phyloP scores from a whole-genome alignment of 2,888 invertebrate genomes.

The Podotricha telesiphe region DNA sequence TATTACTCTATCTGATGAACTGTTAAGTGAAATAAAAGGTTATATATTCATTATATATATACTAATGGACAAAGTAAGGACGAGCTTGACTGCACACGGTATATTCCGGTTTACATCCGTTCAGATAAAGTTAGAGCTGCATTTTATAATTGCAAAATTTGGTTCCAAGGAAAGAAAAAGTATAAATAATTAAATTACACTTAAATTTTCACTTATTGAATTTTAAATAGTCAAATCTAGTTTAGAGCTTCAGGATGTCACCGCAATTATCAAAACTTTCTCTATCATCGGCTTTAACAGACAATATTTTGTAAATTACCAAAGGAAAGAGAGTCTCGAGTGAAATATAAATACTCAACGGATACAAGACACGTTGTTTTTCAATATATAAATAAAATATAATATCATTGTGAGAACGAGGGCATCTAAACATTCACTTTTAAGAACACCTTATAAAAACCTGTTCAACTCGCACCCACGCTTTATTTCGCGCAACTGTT shows the following conservation, averaged over 20 bases:
- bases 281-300: not conserved
- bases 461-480: slow-evolving; percentile 31
- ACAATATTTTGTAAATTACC: slow-evolving; percentile 17
- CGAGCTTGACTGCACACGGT: too few species aligned
- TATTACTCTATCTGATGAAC: too few species aligned
- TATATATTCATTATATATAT: too few species aligned
- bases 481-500: slow-evolving; percentile 35
- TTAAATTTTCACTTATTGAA: too few species aligned
- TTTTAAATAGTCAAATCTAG: too few species aligned
- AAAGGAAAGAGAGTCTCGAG: not conserved
- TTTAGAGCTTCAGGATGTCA: slow-evolving; percentile 13
- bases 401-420: slow-evolving; percentile 24
- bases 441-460: slow-evolving; percentile 17
- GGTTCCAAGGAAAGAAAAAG: too few species aligned
- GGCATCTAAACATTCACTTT: slow-evolving; percentile 27
- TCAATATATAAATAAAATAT: slow-evolving; percentile 18
- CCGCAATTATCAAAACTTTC: slow-evolving; percentile 14
- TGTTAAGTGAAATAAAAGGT: too few species aligned
- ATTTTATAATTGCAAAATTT: too few species aligned
- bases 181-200: too few species aligned
- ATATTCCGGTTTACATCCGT: too few species aligned
- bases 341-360: slow-evolving; percentile 14
- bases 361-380: slow-evolving; percentile 22
- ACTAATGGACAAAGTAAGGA: too few species aligned
- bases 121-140: too few species aligned